Percentiles rank a stretch among this genome's conserved stretches.
Conservation (phyloP, 2,888 invertebrate species). For the Desoria tigrina region DNA sequence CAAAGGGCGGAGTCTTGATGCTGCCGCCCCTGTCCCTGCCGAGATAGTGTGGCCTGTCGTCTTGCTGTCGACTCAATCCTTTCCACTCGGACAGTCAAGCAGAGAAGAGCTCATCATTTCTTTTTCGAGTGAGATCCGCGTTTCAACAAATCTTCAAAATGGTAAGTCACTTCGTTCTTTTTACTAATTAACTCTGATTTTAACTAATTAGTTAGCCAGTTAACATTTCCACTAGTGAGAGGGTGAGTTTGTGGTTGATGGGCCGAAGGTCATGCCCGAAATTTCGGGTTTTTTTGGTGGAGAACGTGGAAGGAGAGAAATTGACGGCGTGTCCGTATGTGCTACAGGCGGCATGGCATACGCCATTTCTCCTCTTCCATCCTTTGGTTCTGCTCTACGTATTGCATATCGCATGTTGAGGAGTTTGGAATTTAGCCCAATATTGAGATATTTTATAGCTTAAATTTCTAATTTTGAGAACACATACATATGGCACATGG, state of each 20-base stretch:
- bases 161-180: conserved; percentile 42
- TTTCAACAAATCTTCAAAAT: conserved; percentile 38
- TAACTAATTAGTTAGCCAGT: no score
- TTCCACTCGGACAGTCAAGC: conserved; percentile 44
- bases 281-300: background rate
- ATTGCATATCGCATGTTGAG: no score
- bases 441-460: no score
- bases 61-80: conserved; percentile 32
- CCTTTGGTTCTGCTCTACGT: no score
- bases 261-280: background rate
- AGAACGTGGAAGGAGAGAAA: conserved; percentile 9
- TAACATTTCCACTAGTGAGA: no score
- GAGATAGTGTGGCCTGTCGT: background rate
- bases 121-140: conserved; percentile 18
- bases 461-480: no score
- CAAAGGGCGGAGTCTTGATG: background rate
- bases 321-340: conserved; percentile 12
- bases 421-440: no score
- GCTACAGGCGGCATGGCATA: conserved; percentile 23
- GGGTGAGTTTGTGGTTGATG: background rate
- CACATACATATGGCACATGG: no score
- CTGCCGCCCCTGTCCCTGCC: background rate
- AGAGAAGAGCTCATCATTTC: conserved; percentile 26
- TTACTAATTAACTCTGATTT: conserved; percentile 7
- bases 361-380: conserved; percentile 22